These are phyloP conservation scores for Brachystomella parvula DNA, from an alignment of 1,140 invertebrate species.

Conservation along the genomic window DNA sequence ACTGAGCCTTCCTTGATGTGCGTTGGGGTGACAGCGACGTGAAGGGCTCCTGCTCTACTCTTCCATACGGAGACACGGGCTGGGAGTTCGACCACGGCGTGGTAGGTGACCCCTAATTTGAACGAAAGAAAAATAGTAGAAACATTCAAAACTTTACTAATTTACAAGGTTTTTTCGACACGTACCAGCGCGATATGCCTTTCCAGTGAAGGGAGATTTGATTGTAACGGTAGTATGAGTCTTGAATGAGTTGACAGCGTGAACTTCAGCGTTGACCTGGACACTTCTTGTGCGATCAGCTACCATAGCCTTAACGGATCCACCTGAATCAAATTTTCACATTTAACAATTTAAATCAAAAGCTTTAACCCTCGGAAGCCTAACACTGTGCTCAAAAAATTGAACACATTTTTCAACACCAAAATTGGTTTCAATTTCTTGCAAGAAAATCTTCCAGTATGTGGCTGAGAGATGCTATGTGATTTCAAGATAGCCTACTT, in stretches of 20 bases:
- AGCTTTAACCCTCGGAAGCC: background rate
- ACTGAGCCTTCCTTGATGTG: constrained; percentile 26
- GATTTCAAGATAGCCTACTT: background rate
- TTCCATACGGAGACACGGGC: constrained; percentile 18
- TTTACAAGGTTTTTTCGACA: too few species aligned
- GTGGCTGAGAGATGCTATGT: background rate
- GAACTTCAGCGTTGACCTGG: constrained; percentile 26
- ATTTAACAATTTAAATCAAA: too few species aligned
- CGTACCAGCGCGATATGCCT: constrained; percentile 30
- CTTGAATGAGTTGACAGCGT: constrained; percentile 26
- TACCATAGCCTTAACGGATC: constrained; percentile 23
- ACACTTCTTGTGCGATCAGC: background rate
- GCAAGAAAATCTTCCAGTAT: too few species aligned
- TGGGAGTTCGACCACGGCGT: constrained; percentile 32
- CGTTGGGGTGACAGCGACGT: constrained; percentile 32
- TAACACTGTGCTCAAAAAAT: background rate
- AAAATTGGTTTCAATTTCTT: background rate
- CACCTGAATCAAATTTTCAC: constrained; percentile 10
- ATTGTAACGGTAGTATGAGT: constrained; percentile 24
- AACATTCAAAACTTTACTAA: background rate
- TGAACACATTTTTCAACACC: too few species aligned
- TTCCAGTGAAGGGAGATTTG: constrained; percentile 34
- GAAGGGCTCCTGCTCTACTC: constrained; percentile 10
- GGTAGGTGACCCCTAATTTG: constrained; percentile 1
- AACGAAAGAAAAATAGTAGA: background rate